Base-by-base conservation (phyloP, 2,113 vertebrate species). In the Egretta garzetta region DNA sequence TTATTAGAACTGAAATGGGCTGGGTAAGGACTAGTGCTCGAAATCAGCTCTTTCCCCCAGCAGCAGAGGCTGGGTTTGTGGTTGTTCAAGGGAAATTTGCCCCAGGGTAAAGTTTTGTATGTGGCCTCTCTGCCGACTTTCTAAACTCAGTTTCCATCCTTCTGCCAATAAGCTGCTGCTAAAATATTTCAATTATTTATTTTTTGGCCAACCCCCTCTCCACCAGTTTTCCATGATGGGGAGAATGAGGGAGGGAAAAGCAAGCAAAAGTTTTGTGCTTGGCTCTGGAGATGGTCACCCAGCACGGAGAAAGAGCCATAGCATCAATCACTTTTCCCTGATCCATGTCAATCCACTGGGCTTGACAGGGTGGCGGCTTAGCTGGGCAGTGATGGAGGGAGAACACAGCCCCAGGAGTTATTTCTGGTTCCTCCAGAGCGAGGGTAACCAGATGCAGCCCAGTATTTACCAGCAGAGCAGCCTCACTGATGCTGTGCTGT, bases 81-180 rank as follows among this genome's bases (percentile, higher is more conserved):
- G 59, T 63, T 93, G 37, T 66, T 90, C 32, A 85, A 81, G 53
- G 85, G 86, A 93, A 91, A 85, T 84, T 84, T 93, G 71, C 82
- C 70, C 47, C 41, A 59, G 90, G 82, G 41, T 87, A 6, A 58
- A 67, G 43, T 70, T 86, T 63, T 81, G 77, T 90, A 79, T 63
- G 82, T 70, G 88, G 79, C 80, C 85, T 85, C 79, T 92, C 47
- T 0, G 6, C 43, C 0, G 13, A 85, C 62, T 96, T 94, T 80
- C 84, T 84, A 93, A 70, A 89, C 37, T 49, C 2, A 2, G 59
- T 89, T 94, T 89, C 77, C 71, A 76, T 75, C 10, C 76, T 92
- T 75, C 83, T 96, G 91, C 86, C 91, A 95, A 76, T 68, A 80
- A 76, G 30, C 43, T 72, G 32, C 50, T 95, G 43, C 60, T 93